Conservation (phyloP, 1,140 invertebrate species). For the Pantala flavescens region DNA sequence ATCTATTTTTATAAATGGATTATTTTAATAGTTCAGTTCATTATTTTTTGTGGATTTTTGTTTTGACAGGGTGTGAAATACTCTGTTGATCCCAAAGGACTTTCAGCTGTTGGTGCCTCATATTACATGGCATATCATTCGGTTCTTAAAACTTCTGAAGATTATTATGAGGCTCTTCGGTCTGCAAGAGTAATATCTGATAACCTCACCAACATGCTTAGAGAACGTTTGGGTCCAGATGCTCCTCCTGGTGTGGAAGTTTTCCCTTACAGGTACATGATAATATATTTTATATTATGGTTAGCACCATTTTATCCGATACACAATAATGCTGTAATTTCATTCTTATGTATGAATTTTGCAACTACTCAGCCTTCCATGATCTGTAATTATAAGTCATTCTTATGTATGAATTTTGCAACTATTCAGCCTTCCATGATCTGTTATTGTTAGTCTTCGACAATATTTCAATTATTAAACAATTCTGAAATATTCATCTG, state of each 20-base stretch:
- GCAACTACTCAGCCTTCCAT: too few species aligned
- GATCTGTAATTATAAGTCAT: too few species aligned
- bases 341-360: too few species aligned
- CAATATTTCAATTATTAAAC: too few species aligned
- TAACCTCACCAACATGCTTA: conserved; percentile 72
- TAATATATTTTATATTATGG: background rate
- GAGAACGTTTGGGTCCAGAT: conserved; percentile 37
- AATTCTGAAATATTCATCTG: too few species aligned
- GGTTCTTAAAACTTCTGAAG: conserved; percentile 79
- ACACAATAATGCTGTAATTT: too few species aligned
- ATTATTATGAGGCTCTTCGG: conserved; percentile 84
- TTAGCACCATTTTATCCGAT: background rate
- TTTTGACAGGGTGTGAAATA: conserved; percentile 48
- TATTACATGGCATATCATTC: conserved; percentile 96
- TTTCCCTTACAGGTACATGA: conserved; percentile 76
- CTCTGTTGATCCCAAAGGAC: conserved; percentile 25
- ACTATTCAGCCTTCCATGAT: too few species aligned
- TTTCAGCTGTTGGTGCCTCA: conserved; percentile 50
- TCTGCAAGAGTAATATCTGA: conserved; percentile 65
- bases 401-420: too few species aligned
- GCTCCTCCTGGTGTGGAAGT: conserved; percentile 50
- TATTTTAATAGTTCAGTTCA: too few species aligned
- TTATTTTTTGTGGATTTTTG: background rate
- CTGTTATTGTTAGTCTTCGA: too few species aligned
- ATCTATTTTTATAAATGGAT: background rate